Percentiles rank a stretch among this genome's conserved stretches.
Conservation (phyloP, 1,140 invertebrate genomes). For the Dendrolimus kikuchii region DNA sequence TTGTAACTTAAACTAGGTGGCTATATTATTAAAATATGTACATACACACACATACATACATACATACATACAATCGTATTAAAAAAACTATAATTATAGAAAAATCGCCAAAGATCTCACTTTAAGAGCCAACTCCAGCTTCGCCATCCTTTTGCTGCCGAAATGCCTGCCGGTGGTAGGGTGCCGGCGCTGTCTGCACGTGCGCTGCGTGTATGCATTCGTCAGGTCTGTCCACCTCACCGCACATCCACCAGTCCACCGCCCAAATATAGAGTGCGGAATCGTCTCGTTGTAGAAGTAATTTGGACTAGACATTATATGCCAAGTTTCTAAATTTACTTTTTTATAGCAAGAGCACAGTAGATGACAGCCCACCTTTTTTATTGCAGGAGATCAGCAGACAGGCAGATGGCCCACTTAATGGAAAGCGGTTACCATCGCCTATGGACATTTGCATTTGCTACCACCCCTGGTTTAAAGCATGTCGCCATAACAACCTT, state of each 20-base stretch:
- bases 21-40: no score
- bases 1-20: no score
- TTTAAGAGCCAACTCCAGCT: slow-evolving; percentile 33
- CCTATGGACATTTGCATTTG: no score
- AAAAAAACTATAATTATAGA: not conserved
- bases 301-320: not conserved
- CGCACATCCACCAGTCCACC: slow-evolving; percentile 45
- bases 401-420: no score
- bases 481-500: no score
- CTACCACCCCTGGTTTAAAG: no score
- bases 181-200: slow-evolving; percentile 29
- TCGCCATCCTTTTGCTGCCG: slow-evolving; percentile 50
- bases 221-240: slow-evolving; percentile 48
- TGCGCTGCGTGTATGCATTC: slow-evolving; percentile 44
- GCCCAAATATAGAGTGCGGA: slow-evolving; percentile 7
- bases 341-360: not conserved
- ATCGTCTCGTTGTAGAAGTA: slow-evolving; percentile 2
- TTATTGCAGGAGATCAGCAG: no score
- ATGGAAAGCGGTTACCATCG: no score
- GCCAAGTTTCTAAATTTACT: not conserved
- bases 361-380: no score
- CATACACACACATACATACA: no score
- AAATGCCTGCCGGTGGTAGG: slow-evolving; percentile 37
- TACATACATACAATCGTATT: no score
- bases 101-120: slow-evolving; percentile 17